Conservation (phyloP, 1,140 invertebrate genomes). For the Coptotermes formosanus region DNA sequence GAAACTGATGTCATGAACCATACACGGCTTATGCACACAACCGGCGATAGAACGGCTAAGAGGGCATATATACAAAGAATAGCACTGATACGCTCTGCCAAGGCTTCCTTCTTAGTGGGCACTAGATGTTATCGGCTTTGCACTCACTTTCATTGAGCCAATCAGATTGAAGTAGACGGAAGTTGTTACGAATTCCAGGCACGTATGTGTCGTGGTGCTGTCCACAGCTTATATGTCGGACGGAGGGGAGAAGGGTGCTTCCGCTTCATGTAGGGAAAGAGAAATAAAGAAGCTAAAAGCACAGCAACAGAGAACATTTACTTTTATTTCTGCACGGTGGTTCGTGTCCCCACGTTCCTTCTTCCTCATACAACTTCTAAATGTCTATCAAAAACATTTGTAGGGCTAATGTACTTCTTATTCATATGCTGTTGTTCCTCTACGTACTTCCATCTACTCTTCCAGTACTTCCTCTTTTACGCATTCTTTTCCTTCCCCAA, state of each 20-base stretch:
- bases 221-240: not conserved
- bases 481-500: too few relatives aligned
- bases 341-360: not conserved
- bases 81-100: conserved; percentile 8
- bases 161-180: conserved; percentile 11
- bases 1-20: not conserved
- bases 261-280: not conserved
- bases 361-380: not conserved
- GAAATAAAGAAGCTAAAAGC: conserved; percentile 4
- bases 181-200: conserved; percentile 14
- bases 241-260: not conserved
- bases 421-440: not conserved
- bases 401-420: too few relatives aligned
- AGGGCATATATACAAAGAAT: not conserved
- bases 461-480: not conserved
- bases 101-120: not conserved
- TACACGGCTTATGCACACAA: not conserved
- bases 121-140: not conserved
- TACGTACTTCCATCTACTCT: not conserved
- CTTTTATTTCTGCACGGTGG: not conserved
- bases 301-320: conserved; percentile 13
- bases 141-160: conserved; percentile 14
- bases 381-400: not conserved
- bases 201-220: conserved; percentile 4
- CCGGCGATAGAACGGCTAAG: not conserved